These are phyloP conservation scores for Metellina segmentata DNA, from an alignment of 2,888 invertebrate genomes.

Conservation along the genomic window DNA sequence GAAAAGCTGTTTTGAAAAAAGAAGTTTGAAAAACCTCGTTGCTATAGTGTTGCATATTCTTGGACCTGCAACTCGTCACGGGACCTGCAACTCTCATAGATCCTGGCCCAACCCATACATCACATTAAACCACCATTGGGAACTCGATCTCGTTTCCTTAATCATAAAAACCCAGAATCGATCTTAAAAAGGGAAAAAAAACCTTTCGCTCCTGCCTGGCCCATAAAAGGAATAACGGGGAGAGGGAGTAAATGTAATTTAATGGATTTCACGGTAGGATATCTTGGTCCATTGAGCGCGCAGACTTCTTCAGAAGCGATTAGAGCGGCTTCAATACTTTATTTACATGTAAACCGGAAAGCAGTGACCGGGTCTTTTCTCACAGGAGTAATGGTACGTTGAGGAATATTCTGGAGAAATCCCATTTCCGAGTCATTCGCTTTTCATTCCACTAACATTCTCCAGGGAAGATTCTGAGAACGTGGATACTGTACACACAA, in stretches of 20 bases:
- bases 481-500: too few relatives aligned
- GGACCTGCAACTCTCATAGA: too few relatives aligned
- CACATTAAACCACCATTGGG: too few relatives aligned
- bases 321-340: slow-evolving; percentile 45
- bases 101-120: too few relatives aligned
- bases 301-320: slow-evolving; percentile 49
- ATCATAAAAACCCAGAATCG: too few relatives aligned
- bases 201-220: slow-evolving; percentile 10
- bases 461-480: too few relatives aligned
- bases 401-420: slow-evolving; percentile 53
- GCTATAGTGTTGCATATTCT: too few relatives aligned
- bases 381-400: slow-evolving; percentile 46
- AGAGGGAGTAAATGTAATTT: slow-evolving; percentile 56
- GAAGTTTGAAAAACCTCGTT: too few relatives aligned
- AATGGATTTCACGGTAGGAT: slow-evolving; percentile 50
- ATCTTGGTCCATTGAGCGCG: slow-evolving; percentile 52
- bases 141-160: too few relatives aligned
- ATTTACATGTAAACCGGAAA: slow-evolving; percentile 63
- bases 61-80: too few relatives aligned
- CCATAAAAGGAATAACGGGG: slow-evolving; percentile 39
- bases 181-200: neutral
- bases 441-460: slow-evolving; percentile 18
- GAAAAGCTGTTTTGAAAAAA: too few relatives aligned
- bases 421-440: slow-evolving; percentile 57
- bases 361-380: slow-evolving; percentile 62